phyloP scores from a whole-genome alignment of 2,888 invertebrate species.

The Onchidella celtica region DNA sequence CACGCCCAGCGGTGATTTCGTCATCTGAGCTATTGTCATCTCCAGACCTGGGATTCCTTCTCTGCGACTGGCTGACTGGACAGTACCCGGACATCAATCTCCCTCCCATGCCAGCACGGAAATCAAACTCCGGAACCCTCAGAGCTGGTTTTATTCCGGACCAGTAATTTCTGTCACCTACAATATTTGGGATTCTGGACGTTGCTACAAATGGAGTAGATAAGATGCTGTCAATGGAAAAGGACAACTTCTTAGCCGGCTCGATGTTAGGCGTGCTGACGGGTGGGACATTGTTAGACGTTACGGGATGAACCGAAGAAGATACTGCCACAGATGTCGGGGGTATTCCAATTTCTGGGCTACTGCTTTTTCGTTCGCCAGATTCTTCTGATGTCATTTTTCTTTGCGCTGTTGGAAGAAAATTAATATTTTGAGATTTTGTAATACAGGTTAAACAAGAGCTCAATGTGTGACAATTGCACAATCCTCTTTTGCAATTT shows the following conservation, averaged over 20 bases:
- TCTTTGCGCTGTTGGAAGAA: background rate
- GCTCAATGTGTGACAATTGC: background rate
- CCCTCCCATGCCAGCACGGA: background rate
- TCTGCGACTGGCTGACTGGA: background rate
- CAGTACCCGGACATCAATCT: slow-evolving; percentile 4
- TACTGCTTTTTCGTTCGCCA: background rate
- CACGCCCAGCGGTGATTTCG: background rate
- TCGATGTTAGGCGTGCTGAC: background rate
- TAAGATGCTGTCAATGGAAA: slow-evolving; percentile 44
- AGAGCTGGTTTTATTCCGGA: background rate
- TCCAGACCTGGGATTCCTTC: background rate
- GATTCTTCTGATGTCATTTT: slow-evolving; percentile 32
- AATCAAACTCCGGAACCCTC: background rate
- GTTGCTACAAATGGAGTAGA: slow-evolving; percentile 24
- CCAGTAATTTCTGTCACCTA: background rate
- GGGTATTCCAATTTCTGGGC: background rate
- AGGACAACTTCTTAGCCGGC: slow-evolving; percentile 20
- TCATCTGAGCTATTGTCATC: slow-evolving; percentile 18
- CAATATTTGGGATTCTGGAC: background rate
- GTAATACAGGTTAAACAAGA: background rate
- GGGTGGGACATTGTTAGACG: background rate
- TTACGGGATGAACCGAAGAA: background rate
- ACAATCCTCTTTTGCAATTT: too few relatives aligned
- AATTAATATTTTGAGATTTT: background rate
- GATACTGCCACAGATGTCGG: background rate